Base-by-base conservation (phyloP, 2,113 vertebrate species). In the Takifugu flavidus region DNA sequence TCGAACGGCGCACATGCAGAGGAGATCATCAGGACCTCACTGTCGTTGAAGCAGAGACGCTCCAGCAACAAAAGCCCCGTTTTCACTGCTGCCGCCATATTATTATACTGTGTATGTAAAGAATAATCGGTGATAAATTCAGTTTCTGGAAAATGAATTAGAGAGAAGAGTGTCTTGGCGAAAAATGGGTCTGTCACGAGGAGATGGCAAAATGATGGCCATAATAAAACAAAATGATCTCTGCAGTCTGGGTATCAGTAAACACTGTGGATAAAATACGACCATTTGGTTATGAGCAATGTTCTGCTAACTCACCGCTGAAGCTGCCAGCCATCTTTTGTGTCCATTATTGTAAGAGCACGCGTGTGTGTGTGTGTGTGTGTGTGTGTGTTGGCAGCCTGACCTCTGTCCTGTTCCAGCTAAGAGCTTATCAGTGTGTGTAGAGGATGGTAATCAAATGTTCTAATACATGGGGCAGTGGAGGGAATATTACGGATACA, bases 111-210 rank as follows among this genome's bases (percentile, higher is more conserved):
- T 74, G 62, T 76, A 61, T 70, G 73, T 82, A 62, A 0, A 13
- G 31, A 60, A 54, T 71, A 80, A 82, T 78, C 58, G 59, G 74
- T 82, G 79, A 82, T 87, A 88, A 84, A 86, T 88, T 84, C 64
- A 56, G 58, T 82, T 84, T 75, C 62, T 54, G 75, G 72, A 83
- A 88, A 88, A 84, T 84, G 80, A 88, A 88, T 89, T 88, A 85
- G 87, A 82, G 72, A 82, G 79, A 78, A 83, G 70, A 59, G 70
- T 53, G 84, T 83, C 67, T 60, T 59, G 55, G 55, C 90, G 88
- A 90, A 78, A 82, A 89, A 90, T 88, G 84, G 79, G 67, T 74
- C 78, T 89, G 88, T 88, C 88, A 85, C 51, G 59, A 79, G 50
- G 72, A 72, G 69, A 74, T 83, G 65, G 70, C 79, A 67, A 58